These are phyloP conservation scores for Psittacus erithacus DNA, from an alignment of 2,113 vertebrate species.

Conservation along the genomic window DNA sequence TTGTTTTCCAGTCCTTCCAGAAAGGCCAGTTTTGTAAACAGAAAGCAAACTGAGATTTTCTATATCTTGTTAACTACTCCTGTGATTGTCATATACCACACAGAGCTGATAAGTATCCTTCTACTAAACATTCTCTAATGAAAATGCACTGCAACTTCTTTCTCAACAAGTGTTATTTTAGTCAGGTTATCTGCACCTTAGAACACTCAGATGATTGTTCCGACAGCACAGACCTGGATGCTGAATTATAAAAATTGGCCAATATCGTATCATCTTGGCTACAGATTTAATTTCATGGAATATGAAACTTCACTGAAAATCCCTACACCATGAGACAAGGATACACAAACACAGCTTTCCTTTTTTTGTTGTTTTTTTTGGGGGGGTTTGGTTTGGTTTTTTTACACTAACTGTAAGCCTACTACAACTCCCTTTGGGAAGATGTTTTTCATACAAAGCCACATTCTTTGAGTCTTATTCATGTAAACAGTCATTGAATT, in stretches of 20 bases:
- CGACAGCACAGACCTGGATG: neutral
- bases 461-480: neutral
- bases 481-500: neutral
- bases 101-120: neutral
- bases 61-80: slow-evolving; percentile 21
- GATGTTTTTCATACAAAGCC: slow-evolving; percentile 5
- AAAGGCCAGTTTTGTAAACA: neutral
- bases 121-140: neutral
- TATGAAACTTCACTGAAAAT: slow-evolving; percentile 19
- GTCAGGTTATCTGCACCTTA: neutral
- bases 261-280: slow-evolving; percentile 41
- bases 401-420: neutral
- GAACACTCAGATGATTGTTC: slow-evolving; percentile 67
- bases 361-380: neutral
- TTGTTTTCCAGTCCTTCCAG: neutral
- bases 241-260: slow-evolving; percentile 17
- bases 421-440: slow-evolving; percentile 10
- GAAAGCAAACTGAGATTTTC: slow-evolving; percentile 9
- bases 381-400: neutral
- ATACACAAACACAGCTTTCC: neutral
- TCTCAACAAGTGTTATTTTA: neutral
- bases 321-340: neutral
- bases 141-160: neutral
- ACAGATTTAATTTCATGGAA: slow-evolving; percentile 58
- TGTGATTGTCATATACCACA: neutral